A percentile compares a stretch with the other conserved stretches of the same genome.
Evolutionary conservation across 2,888 invertebrate genomes (phyloP).

Genomic region (Cantharis rufa): DNA sequence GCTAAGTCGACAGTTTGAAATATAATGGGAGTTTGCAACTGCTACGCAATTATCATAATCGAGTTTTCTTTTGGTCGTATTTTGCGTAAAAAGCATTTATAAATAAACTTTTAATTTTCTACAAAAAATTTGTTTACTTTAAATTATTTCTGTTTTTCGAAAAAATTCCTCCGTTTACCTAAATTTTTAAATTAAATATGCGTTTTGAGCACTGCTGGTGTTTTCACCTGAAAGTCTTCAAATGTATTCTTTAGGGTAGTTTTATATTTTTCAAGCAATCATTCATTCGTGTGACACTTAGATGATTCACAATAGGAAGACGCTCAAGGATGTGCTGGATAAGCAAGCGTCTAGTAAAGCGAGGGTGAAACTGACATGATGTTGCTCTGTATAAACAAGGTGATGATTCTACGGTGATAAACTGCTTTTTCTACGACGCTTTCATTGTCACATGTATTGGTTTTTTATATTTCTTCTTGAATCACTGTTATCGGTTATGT

Average conservation of each 20-base stretch:
- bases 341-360: conserved; percentile 19
- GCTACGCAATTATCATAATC: conserved; percentile 15
- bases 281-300: conserved; percentile 32
- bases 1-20: conserved; percentile 10
- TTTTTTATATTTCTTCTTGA: conserved; percentile 21
- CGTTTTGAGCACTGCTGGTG: conserved; percentile 1
- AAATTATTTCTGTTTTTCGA: neutral
- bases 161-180: neutral
- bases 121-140: neutral
- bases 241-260: conserved; percentile 29
- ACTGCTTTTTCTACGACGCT: conserved; percentile 23
- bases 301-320: conserved; percentile 27
- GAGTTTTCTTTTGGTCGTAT: conserved; percentile 5
- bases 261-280: conserved; percentile 32
- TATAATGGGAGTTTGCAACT: conserved; percentile 12
- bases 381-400: conserved; percentile 29
- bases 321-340: conserved; percentile 20
- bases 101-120: conserved; percentile 12
- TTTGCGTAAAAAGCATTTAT: conserved; percentile 8
- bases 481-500: conserved; percentile 16
- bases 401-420: conserved; percentile 31
- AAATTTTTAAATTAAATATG: neutral
- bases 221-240: conserved; percentile 32
- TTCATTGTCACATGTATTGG: conserved; percentile 26
- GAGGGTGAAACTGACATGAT: conserved; percentile 26